Conservation (phyloP, 2,113 vertebrate species). For the Catagonus wagneri region DNA sequence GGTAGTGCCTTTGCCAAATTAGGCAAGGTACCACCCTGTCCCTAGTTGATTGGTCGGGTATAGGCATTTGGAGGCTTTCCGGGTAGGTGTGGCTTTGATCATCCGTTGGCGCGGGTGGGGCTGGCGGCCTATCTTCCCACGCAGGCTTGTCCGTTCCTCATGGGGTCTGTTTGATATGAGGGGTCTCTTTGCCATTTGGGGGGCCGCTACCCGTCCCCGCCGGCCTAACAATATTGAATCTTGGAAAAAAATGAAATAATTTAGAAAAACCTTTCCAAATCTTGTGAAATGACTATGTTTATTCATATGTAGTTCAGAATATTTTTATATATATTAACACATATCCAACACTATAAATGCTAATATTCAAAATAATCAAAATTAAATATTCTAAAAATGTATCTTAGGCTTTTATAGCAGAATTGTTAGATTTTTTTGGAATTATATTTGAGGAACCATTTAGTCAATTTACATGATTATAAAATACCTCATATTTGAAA, state of each 20-base stretch:
- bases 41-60: no score
- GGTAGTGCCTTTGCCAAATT: no score
- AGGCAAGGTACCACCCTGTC: no score
- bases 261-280: conserved; percentile 2
- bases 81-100: no score
- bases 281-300: conserved; percentile 54
- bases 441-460: neutral
- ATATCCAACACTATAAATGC: neutral
- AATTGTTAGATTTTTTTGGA: neutral
- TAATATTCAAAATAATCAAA: conserved; percentile 55
- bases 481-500: neutral
- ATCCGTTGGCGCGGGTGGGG: no score
- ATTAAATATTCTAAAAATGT: neutral
- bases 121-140: no score
- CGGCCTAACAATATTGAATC: conserved; percentile 9
- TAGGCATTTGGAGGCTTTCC: no score
- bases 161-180: no score
- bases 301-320: neutral
- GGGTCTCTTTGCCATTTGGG: no score
- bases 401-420: neutral
- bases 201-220: no score
- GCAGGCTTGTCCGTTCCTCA: no score
- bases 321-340: conserved; percentile 5
- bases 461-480: neutral
- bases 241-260: conserved; percentile 12